Base-by-base conservation (phyloP, 1,140 invertebrate genomes). In the silkworm (Bombyx mori) region DNA sequence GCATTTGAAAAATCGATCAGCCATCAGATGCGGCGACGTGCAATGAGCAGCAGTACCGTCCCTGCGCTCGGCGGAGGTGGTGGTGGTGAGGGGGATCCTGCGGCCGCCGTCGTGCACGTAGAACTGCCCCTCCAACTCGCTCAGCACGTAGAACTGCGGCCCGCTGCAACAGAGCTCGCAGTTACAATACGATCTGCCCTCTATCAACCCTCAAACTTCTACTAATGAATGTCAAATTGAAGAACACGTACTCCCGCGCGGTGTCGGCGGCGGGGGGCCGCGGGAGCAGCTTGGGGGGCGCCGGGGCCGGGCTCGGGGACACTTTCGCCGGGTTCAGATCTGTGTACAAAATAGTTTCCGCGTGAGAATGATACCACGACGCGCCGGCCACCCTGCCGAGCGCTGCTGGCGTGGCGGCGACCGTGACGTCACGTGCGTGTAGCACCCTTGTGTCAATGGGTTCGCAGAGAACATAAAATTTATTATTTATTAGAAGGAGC, bases 41-140 rank as follows among this genome's bases (percentile, higher is more conserved):
- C 3, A 22, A 18, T 18, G 12, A 18, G 12, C 12, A 18, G 12
- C 12, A 6, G 51, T 42, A 48, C 47, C 54, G 7, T 49, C 46
- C 0, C 43, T 18, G 12, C 8, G 12, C 6, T 8, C 46, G 54
- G 48, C 35, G 54, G 35, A 12, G 8, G 26, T 56, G 56, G 52
- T 26, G 67, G 68, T 7, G 7, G 54, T 64, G 52, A 83, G 77
- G 18, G 82, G 79, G 6, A 85, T 82, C 3, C 74, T 64, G 0
- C 73, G 54, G 58, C 82, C 78, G 2, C 82, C 79, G 51, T 85
- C 82, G 58, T 85, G 79, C 68, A 82, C 80, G 68, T 68, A 85
- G 67, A 81, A 85, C 65, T 81, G 82, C 0, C 82, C 82, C 58
- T 82, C 81, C 0, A 73, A 77, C 49, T 85, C 77, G 56, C 75